Percentiles rank a stretch among this genome's conserved stretches.
These are phyloP conservation scores for Drosophila anomalata DNA, from an alignment of 2,888 invertebrate species.

Conservation along the genomic window DNA sequence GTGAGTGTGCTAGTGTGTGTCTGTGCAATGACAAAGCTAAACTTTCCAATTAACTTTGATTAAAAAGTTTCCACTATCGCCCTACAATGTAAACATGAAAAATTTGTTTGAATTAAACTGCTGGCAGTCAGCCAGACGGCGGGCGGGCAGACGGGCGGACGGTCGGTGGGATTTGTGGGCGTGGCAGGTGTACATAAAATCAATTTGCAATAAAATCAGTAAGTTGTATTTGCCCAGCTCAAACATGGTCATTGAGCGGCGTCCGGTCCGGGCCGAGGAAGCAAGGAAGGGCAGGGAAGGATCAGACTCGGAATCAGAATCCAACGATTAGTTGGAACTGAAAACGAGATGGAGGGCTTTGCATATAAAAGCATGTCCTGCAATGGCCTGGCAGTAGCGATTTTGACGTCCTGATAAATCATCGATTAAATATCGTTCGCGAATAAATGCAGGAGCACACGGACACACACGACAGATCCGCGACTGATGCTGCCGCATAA, in stretches of 20 bases:
- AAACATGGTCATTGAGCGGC: slow-evolving; percentile 52
- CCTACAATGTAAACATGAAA: slow-evolving; percentile 79
- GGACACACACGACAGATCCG: slow-evolving; percentile 6
- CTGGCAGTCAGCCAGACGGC: slow-evolving; percentile 20
- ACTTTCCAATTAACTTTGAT: slow-evolving; percentile 80
- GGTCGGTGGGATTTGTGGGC: slow-evolving; percentile 20
- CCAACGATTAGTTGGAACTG: slow-evolving; percentile 15
- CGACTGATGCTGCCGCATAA: slow-evolving; percentile 29
- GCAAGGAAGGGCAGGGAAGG: not conserved
- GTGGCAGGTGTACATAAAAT: slow-evolving; percentile 72
- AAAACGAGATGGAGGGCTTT: not conserved
- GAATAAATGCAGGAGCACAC: slow-evolving; percentile 57
- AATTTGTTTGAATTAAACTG: slow-evolving; percentile 75
- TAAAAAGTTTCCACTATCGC: slow-evolving; percentile 78
- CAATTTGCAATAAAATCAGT: slow-evolving; percentile 79
- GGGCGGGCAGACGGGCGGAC: not conserved
- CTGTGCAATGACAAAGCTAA: slow-evolving; percentile 77
- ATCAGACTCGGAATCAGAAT: not conserved
- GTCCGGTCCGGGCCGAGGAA: not conserved
- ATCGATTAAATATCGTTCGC: slow-evolving; percentile 56
- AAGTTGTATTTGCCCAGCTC: slow-evolving; percentile 72
- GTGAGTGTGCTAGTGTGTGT: slow-evolving; percentile 45
- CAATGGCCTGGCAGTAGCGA: not conserved
- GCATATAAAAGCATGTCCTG: not conserved
- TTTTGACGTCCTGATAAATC: slow-evolving; percentile 45